Percentiles rank a stretch among this genome's conserved stretches.
These are phyloP conservation scores for Coremacera marginata DNA, from an alignment of 2,888 invertebrate genomes.

Conservation along the genomic window DNA sequence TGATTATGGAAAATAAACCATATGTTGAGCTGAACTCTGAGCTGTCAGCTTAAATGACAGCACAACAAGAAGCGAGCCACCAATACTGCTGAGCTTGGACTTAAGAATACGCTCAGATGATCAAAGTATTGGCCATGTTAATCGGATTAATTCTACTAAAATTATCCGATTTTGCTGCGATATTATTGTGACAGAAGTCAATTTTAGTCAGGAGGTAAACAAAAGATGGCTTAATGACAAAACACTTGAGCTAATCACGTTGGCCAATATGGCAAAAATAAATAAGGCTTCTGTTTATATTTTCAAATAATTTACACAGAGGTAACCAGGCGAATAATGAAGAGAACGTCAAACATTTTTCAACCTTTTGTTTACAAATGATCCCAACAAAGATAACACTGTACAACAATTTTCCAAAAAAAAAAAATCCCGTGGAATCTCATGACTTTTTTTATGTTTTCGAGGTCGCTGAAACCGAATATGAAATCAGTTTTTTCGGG, in stretches of 20 bases:
- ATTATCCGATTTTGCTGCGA: conserved; percentile 54
- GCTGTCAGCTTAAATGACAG: too few relatives aligned
- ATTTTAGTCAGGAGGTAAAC: conserved; percentile 25
- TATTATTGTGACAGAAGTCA: conserved; percentile 40
- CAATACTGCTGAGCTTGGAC: too few relatives aligned
- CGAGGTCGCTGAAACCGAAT: too few relatives aligned
- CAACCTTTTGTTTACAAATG: too few relatives aligned
- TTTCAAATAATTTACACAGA: background rate
- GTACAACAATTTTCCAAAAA: too few relatives aligned
- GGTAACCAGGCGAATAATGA: too few relatives aligned
- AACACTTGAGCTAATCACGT: conserved; percentile 53
- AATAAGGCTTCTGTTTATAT: conserved; percentile 29
- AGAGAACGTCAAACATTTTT: too few relatives aligned
- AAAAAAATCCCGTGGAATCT: too few relatives aligned
- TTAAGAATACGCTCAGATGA: background rate
- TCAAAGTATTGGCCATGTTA: conserved; percentile 43
- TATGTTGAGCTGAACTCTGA: conserved; percentile 20
- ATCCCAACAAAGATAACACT: too few relatives aligned
- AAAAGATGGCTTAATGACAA: conserved; percentile 48
- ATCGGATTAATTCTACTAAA: conserved; percentile 59
- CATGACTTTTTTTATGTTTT: too few relatives aligned
- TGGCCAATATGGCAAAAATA: conserved; percentile 52
- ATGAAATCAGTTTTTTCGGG: too few relatives aligned
- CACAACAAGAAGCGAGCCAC: too few relatives aligned
- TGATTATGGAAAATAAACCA: conserved; percentile 32